phyloP scores from a whole-genome alignment of 1,140 invertebrate genomes.

The Zaprionus lachaisei region DNA sequence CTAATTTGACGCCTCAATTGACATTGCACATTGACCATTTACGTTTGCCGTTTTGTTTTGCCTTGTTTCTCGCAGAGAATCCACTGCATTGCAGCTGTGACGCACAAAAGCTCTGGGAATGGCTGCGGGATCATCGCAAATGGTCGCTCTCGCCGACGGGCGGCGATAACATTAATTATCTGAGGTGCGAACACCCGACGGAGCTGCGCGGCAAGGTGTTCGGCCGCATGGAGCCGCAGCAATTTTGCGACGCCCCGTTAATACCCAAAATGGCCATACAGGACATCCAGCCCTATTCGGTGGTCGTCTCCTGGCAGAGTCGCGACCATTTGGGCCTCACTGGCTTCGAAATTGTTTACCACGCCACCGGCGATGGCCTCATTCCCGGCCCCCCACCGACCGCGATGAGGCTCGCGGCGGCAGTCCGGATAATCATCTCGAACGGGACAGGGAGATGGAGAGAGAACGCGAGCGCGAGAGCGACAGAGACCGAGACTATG shows the following conservation, averaged over 20 bases:
- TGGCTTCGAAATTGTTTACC: conserved; percentile 94
- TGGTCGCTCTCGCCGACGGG: conserved; percentile 69
- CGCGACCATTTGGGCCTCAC: conserved; percentile 93
- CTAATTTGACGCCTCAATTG: conserved; percentile 16
- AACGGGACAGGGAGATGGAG: conserved; percentile 5
- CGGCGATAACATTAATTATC: conserved; percentile 86
- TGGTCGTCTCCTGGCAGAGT: conserved; percentile 94
- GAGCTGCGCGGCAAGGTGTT: conserved; percentile 91
- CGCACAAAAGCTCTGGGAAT: conserved; percentile 94
- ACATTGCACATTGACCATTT: not conserved
- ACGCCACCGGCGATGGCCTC: conserved; percentile 88
- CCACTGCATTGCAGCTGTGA: conserved; percentile 93
- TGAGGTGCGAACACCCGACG: conserved; percentile 91
- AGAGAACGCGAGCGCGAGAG: not conserved
- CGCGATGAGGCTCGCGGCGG: conserved; percentile 32
- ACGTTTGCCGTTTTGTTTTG: not conserved
- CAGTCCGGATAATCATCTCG: conserved; percentile 28
- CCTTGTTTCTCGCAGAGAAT: conserved; percentile 88
- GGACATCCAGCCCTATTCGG: conserved; percentile 94
- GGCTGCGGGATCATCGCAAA: conserved; percentile 94
- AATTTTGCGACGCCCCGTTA: conserved; percentile 92
- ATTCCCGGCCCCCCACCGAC: conserved; percentile 81
- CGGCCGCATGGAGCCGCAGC: conserved; percentile 90
- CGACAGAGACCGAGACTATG: conserved; percentile 10
- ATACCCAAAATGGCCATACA: conserved; percentile 93